Evolutionary conservation across 2,888 invertebrate genomes (phyloP).

Genomic region (Xestia rhomboidea): DNA sequence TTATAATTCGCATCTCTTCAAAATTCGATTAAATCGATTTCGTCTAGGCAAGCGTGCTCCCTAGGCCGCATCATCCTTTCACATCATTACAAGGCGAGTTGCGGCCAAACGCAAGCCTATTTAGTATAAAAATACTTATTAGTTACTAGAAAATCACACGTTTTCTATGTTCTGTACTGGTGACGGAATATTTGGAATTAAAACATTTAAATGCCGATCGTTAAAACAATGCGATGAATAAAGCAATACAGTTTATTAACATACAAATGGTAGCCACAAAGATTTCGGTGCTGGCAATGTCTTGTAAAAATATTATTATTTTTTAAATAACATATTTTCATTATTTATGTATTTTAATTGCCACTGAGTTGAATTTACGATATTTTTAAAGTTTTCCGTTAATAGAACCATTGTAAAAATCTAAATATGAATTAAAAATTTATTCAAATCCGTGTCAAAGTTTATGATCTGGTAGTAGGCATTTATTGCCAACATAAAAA

Average conservation of each 20-base stretch:
- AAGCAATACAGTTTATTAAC: constrained; percentile 54
- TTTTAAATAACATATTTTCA: constrained; percentile 33
- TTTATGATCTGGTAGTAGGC: constrained; percentile 55
- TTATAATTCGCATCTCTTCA: neutral
- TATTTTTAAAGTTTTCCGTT: constrained; percentile 38
- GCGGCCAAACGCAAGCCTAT: neutral
- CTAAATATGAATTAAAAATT: constrained; percentile 56
- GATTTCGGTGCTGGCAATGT: constrained; percentile 5
- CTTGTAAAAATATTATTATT: constrained; percentile 22
- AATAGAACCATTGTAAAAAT: constrained; percentile 60
- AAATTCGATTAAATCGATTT: neutral
- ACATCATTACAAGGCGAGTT: neutral
- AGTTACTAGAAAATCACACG: neutral
- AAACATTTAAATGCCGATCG: constrained; percentile 33
- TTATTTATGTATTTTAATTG: constrained; percentile 52
- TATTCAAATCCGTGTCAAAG: constrained; percentile 60
- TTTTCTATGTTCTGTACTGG: neutral
- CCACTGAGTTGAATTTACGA: constrained; percentile 37
- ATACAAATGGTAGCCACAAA: constrained; percentile 47
- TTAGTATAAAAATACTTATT: neutral
- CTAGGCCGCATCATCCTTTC: neutral
- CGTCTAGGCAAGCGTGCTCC: neutral
- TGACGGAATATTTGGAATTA: neutral
- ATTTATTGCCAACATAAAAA: constrained; percentile 59
- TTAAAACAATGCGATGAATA: constrained; percentile 49